Conservation (phyloP, 2,113 vertebrate genomes). For the Petromus typicus region DNA sequence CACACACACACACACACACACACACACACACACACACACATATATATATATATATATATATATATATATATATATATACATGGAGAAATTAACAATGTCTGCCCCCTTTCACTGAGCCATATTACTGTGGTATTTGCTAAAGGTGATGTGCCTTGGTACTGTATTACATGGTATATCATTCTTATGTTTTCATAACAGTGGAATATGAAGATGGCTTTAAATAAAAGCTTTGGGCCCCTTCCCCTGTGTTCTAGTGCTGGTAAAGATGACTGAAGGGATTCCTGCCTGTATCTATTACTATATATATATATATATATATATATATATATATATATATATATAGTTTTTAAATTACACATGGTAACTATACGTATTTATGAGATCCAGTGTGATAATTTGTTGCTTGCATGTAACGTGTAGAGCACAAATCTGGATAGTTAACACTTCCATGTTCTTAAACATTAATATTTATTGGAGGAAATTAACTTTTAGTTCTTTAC, state of each 20-base stretch:
- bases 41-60: too few species aligned
- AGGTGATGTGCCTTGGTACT: constrained; percentile 45
- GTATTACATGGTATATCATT: constrained; percentile 64
- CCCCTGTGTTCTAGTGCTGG: constrained; percentile 43
- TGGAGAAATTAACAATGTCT: background rate
- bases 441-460: background rate
- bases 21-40: too few species aligned
- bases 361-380: background rate
- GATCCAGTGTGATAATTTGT: background rate
- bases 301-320: too few species aligned
- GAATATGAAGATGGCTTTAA: constrained; percentile 51
- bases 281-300: constrained; percentile 64
- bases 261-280: constrained; percentile 69
- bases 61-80: too few species aligned
- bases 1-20: too few species aligned
- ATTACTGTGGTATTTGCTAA: constrained; percentile 63
- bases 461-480: background rate
- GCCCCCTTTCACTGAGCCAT: constrained; percentile 35
- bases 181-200: constrained; percentile 76
- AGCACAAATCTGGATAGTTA: background rate
- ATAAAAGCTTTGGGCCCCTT: constrained; percentile 60
- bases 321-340: too few species aligned
- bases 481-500: background rate
- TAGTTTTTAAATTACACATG: background rate
- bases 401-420: background rate